Base-by-base conservation (phyloP, 2,113 vertebrate genomes). In the Ageneiosus marmoratus region DNA sequence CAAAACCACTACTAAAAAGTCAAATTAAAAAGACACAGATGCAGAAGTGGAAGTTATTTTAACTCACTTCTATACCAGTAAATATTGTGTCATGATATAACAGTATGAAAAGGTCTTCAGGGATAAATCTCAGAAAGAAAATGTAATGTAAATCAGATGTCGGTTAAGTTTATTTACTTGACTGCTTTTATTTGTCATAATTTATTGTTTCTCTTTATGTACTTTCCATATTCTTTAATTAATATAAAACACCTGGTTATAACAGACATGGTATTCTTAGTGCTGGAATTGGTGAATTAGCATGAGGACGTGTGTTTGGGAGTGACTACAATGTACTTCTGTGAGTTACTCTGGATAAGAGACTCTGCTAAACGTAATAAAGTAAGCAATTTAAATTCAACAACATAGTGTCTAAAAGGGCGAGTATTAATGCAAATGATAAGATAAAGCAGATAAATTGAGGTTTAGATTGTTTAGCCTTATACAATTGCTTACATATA, bases 101-200 rank as follows among this genome's bases (percentile, higher is more conserved):
- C 37, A 41, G 37, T 2, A 5, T 41, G n/a, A 41, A 41, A 41
- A 41, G 37, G 37, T 41, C 37, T 41, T 41, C 12, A 50, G 18
- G 22, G 53, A 55, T 53, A 53, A 13, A 22, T 22, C 22, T 60
- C n/a, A 27, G 10, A 20, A 60, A 27, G n/a, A n/a, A n/a, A n/a
- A n/a, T n/a, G n/a, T n/a, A n/a, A 27, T 60, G 58, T 60, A 60
- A 60, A 60, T 60, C n/a, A 60, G 24, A n/a, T 60, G 58, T 60
- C 32, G 37, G 18, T 67, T 37, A 37, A 11, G 63, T 67, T 51
- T 74, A 74, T 51, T 32, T 8, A 51, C 12, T 50, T 20, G 6
- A 51, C 48, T 32, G 2, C 16, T 22, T 75, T 44, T 18, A 16
- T 15, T 53, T 51, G 16, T 75, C 27, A 5, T 34, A 20, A 53